Evolutionary conservation across 2,888 invertebrate genomes (phyloP).

Genomic region (Andrena hattorfiana): DNA sequence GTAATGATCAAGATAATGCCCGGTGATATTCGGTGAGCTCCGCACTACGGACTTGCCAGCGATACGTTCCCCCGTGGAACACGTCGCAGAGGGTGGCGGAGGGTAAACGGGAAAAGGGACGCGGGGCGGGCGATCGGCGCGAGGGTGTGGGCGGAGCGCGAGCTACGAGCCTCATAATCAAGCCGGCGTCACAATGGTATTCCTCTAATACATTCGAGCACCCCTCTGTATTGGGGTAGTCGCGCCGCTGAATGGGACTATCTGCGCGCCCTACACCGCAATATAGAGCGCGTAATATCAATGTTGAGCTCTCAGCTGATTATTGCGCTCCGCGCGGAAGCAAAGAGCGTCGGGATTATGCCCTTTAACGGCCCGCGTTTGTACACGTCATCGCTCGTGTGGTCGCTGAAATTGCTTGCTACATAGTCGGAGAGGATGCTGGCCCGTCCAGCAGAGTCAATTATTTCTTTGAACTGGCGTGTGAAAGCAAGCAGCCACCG

Average conservation of each 20-base stretch:
- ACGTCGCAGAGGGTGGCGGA: conserved; percentile 39
- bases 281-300: conserved; percentile 64
- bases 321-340: conserved; percentile 56
- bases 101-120: conserved; percentile 16
- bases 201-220: conserved; percentile 63
- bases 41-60: conserved; percentile 26
- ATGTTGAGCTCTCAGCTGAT: conserved; percentile 61
- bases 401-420: conserved; percentile 13
- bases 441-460: background rate
- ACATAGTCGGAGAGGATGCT: too few species aligned
- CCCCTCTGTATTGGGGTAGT: conserved; percentile 55
- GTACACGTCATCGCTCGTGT: conserved; percentile 10
- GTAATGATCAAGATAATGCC: conserved; percentile 60
- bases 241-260: conserved; percentile 65
- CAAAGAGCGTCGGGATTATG: conserved; percentile 50
- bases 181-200: conserved; percentile 71
- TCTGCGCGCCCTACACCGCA: conserved; percentile 51
- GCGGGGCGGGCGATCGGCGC: conserved; percentile 32
- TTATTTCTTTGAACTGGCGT: background rate
- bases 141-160: conserved; percentile 29
- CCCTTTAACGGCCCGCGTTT: conserved; percentile 37
- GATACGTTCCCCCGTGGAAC: conserved; percentile 50
- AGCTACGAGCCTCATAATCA: conserved; percentile 69
- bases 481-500: background rate
- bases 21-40: conserved; percentile 44